phyloP scores from a whole-genome alignment of 2,797 vertebrate genomes.

The Sardinella longiceps region DNA sequence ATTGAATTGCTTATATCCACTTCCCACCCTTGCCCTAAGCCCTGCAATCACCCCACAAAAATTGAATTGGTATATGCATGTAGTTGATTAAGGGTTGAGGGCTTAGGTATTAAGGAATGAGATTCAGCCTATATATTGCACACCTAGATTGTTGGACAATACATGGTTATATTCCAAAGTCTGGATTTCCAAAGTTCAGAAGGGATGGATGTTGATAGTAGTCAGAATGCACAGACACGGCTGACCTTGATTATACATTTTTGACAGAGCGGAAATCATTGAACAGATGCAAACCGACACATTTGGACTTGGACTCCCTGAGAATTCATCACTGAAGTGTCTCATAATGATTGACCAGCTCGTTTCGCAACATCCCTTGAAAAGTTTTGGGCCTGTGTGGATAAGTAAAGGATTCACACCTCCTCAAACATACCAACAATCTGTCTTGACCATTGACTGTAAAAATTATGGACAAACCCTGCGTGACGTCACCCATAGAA shows the following conservation, averaged over 20 bases:
- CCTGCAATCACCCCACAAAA: too few species aligned
- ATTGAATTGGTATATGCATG: too few species aligned
- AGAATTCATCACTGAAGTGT: neutral
- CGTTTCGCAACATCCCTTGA: conserved; percentile 58
- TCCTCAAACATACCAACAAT: neutral
- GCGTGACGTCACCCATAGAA: too few species aligned
- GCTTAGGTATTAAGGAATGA: too few species aligned
- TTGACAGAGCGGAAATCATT: conserved; percentile 32
- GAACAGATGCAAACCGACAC: conserved; percentile 26
- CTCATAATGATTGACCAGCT: conserved; percentile 70
- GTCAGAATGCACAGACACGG: neutral
- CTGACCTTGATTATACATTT: conserved; percentile 35
- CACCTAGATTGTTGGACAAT: neutral
- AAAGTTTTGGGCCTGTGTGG: conserved; percentile 43
- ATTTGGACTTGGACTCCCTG: conserved; percentile 11
- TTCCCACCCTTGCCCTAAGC: too few species aligned
- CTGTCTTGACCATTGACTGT: neutral
- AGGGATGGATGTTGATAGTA: neutral
- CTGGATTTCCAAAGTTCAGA: neutral
- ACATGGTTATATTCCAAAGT: neutral
- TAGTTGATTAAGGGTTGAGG: too few species aligned
- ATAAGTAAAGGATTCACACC: neutral
- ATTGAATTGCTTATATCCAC: neutral
- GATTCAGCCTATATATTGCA: neutral
- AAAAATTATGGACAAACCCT: too few species aligned